phyloP scores from a whole-genome alignment of 23 tunicate genomes.

The Halocynthia aurantium region DNA sequence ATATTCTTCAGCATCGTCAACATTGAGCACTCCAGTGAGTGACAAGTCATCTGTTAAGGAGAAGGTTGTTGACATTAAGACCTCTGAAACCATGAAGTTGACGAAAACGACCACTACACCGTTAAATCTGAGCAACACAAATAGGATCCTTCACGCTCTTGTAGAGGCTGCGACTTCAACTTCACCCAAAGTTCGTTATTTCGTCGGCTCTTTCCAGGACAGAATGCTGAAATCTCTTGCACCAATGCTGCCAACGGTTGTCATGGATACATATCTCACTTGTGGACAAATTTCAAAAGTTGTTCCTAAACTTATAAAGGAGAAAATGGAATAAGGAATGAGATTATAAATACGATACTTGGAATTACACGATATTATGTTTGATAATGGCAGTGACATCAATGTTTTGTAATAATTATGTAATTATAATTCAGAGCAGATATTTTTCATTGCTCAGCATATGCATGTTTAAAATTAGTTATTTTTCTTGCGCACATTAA shows the following conservation, averaged over 20 bases:
- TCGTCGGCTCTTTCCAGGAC: conserved; percentile 80
- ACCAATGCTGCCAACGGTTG: conserved; percentile 63
- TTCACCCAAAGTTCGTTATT: conserved; percentile 86
- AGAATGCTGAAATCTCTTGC: conserved; percentile 51
- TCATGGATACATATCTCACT: conserved; percentile 83
- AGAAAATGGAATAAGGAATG: conserved; percentile 49
- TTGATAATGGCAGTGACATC: too few species aligned
- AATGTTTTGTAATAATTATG: too few species aligned
- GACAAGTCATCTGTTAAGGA: not conserved
- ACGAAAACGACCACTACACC: conserved; percentile 7
- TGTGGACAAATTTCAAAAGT: conserved; percentile 75
- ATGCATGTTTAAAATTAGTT: too few species aligned
- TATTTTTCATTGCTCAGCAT: too few species aligned
- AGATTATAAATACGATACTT: too few species aligned
- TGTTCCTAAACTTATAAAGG: conserved; percentile 73
- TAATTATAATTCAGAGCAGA: too few species aligned
- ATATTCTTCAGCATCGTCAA: conserved; percentile 46
- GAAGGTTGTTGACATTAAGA: not conserved
- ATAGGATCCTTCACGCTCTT: conserved; percentile 80
- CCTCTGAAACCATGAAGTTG: conserved; percentile 42
- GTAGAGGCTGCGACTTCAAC: conserved; percentile 71
- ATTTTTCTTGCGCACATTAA: too few species aligned
- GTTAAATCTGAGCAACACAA: conserved; percentile 49
- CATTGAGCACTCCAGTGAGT: not conserved
- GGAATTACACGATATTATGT: too few species aligned